phyloP scores from a whole-genome alignment of 92 coral and sea anemone genomes.

The Epizoanthus fatuus region DNA sequence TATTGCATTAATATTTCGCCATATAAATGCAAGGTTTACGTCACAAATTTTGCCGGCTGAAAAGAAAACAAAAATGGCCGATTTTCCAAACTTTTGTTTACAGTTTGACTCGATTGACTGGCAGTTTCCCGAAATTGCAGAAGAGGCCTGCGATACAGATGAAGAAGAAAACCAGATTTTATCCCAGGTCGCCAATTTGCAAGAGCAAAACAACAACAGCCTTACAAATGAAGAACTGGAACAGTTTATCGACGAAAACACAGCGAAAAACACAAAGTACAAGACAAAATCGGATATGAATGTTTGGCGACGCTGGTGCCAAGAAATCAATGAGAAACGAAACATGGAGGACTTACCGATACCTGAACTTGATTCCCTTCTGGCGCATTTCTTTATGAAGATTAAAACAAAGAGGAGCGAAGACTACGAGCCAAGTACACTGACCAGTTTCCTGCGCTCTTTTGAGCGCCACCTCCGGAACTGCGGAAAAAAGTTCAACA shows the following conservation, averaged over 20 bases:
- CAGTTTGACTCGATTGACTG: no score
- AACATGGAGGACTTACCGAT: slow-evolving; percentile 20
- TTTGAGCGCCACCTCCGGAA: slow-evolving; percentile 39
- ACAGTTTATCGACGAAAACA: slow-evolving; percentile 5
- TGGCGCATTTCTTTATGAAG: slow-evolving; percentile 20
- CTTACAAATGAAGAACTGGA: slow-evolving; percentile 31
- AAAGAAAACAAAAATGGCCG: no score
- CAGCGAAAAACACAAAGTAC: not conserved
- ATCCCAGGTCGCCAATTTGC: slow-evolving; percentile 29
- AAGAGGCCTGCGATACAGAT: no score
- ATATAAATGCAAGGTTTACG: no score
- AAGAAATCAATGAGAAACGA: not conserved
- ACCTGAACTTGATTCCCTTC: not conserved
- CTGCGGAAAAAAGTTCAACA: not conserved
- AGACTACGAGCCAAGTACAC: no score
- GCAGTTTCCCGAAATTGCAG: slow-evolving; percentile 36
- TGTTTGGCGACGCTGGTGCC: slow-evolving; percentile 8
- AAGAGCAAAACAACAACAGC: slow-evolving; percentile 29
- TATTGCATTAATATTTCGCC: no score
- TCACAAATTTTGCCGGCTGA: no score
- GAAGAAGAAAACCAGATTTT: slow-evolving; percentile 19
- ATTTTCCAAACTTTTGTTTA: no score
- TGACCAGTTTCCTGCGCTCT: slow-evolving; percentile 13
- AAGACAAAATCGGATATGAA: slow-evolving; percentile 16
- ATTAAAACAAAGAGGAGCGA: not conserved